phyloP scores from a whole-genome alignment of 2,888 invertebrate species.

The Agriotes lineatus region DNA sequence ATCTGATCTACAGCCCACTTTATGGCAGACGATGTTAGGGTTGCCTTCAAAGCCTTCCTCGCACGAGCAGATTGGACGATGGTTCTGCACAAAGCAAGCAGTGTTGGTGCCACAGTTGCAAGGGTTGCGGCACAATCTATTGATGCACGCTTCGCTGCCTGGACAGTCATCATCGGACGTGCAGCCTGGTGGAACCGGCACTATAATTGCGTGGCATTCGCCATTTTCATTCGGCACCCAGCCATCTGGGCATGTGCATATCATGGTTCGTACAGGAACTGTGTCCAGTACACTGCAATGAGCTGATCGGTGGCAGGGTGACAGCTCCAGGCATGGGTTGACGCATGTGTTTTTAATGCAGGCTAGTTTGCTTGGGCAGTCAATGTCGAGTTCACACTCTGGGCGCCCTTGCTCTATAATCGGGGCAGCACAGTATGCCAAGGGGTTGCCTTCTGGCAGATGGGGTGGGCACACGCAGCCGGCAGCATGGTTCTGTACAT shows the following conservation, averaged over 20 bases:
- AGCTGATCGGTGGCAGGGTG: conserved; percentile 82
- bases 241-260: conserved; percentile 88
- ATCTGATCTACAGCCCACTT: conserved; percentile 85
- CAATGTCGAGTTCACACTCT: conserved; percentile 82
- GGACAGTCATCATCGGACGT: conserved; percentile 84
- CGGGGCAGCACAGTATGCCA: conserved; percentile 77
- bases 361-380: conserved; percentile 85
- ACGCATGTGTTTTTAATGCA: conserved; percentile 84
- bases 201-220: conserved; percentile 79
- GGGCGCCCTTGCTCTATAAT: conserved; percentile 68
- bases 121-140: conserved; percentile 87
- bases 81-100: conserved; percentile 84
- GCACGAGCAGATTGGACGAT: conserved; percentile 90
- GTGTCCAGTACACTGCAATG: conserved; percentile 88
- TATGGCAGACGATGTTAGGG: conserved; percentile 83
- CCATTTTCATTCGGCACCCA: conserved; percentile 85
- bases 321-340: conserved; percentile 81
- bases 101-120: conserved; percentile 90
- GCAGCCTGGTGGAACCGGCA: conserved; percentile 81
- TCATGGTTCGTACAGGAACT: conserved; percentile 87
- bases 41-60: conserved; percentile 87
- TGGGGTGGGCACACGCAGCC: conserved; percentile 87
- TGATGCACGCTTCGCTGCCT: conserved; percentile 84
- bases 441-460: conserved; percentile 83
- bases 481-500: conserved; percentile 83